phyloP scores from a whole-genome alignment of 2,113 vertebrate genomes.

The Cinclus mexicanus region DNA sequence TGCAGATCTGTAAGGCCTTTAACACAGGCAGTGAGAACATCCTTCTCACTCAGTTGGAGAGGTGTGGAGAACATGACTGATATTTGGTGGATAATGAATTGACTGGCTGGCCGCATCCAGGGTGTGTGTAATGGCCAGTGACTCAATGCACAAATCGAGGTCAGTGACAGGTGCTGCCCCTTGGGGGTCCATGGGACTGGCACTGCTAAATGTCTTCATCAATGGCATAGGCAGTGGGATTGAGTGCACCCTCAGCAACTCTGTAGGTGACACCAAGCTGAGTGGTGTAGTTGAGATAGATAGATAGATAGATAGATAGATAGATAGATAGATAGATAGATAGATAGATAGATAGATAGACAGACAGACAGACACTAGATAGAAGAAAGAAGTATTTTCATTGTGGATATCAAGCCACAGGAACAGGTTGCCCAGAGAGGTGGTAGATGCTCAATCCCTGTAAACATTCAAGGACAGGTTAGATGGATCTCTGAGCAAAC shows the following conservation, averaged over 20 bases:
- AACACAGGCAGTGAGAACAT: fast-evolving
- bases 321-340: neutral
- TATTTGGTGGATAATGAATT: neutral
- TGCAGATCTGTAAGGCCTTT: neutral
- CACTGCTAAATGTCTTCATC: neutral
- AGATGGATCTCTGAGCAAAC: neutral
- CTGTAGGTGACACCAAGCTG: neutral
- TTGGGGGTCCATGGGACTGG: fast-evolving
- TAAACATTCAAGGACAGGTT: neutral
- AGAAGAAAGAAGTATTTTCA: neutral
- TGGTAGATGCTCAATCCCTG: neutral
- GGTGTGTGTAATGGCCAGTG: fast-evolving
- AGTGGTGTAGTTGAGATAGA: neutral
- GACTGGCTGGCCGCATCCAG: fast-evolving
- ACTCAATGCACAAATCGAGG: neutral
- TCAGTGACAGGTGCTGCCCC: fast-evolving
- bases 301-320: neutral
- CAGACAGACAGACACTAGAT: neutral
- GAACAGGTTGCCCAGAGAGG: neutral
- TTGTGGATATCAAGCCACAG: neutral
- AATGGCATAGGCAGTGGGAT: neutral
- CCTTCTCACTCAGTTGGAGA: neutral
- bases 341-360: neutral
- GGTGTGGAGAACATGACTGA: neutral
- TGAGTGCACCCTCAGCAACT: neutral